These are phyloP conservation scores for Cyanocitta stelleri DNA, from an alignment of 2,113 vertebrate genomes.

Conservation along the genomic window DNA sequence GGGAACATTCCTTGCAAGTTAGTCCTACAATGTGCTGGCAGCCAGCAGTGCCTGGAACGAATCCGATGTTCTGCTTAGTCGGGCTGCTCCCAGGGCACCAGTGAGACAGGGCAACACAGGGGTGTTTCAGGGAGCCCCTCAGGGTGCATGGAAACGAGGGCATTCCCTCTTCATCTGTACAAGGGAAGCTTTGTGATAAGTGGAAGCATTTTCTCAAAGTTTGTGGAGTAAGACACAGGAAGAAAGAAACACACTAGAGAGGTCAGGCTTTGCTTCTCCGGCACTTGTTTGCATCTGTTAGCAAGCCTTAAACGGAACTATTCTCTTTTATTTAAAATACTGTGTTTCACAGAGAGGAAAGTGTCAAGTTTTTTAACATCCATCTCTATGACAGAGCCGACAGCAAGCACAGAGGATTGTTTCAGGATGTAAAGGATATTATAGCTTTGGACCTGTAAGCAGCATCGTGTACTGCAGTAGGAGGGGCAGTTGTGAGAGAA, in stretches of 20 bases:
- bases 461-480: background rate
- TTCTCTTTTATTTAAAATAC: background rate
- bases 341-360: background rate
- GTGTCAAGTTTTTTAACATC: background rate
- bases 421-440: background rate
- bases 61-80: background rate
- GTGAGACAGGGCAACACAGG: background rate
- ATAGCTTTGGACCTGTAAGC: background rate
- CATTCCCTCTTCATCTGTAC: background rate
- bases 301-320: background rate
- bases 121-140: background rate
- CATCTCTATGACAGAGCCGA: background rate
- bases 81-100: background rate
- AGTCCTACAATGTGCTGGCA: background rate
- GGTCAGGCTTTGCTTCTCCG: background rate
- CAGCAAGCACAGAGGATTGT: background rate
- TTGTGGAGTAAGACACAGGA: background rate
- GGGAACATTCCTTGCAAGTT: slow-evolving; percentile 32
- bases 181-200: background rate
- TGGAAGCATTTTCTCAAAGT: background rate
- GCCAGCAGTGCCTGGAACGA: background rate
- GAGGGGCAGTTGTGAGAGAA: background rate
- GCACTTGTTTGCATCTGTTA: background rate
- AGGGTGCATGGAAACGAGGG: background rate
- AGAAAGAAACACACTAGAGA: background rate